phyloP scores from a whole-genome alignment of 2,113 vertebrate species.

The Kryptolebias marmoratus region DNA sequence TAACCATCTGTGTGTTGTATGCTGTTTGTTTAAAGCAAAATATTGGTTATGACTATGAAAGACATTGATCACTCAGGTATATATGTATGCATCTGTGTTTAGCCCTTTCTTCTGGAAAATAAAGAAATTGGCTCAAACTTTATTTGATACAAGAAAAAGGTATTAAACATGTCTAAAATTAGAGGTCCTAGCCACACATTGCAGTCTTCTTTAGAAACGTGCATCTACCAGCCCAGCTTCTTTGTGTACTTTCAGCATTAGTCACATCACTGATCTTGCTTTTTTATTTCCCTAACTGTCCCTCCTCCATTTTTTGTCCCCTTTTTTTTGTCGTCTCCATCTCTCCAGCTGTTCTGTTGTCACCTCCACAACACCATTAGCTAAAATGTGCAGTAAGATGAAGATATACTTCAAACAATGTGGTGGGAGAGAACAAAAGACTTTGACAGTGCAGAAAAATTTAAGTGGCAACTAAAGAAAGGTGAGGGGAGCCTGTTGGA shows the following conservation, averaged over 20 bases:
- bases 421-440: background rate
- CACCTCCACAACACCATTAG: constrained; percentile 38
- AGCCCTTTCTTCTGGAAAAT: too few relatives aligned
- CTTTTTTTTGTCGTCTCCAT: background rate
- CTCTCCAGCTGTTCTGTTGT: constrained; percentile 30
- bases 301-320: background rate
- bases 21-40: background rate
- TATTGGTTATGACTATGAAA: background rate
- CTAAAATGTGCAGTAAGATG: constrained; percentile 45
- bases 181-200: too few relatives aligned
- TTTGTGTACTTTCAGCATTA: background rate
- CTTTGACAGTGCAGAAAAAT: background rate
- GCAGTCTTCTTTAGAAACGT: too few relatives aligned
- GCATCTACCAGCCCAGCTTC: too few relatives aligned
- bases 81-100: too few relatives aligned
- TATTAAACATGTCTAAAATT: too few relatives aligned
- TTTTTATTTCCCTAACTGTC: background rate
- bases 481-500: background rate
- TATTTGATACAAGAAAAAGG: too few relatives aligned
- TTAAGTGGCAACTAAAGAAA: background rate
- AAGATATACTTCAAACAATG: constrained; percentile 62
- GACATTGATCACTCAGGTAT: too few relatives aligned
- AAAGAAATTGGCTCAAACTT: too few relatives aligned
- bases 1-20: background rate
- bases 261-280: background rate